Evolutionary conservation across 2,888 invertebrate species (phyloP).

Genomic region (Campopleginae sp.): DNA sequence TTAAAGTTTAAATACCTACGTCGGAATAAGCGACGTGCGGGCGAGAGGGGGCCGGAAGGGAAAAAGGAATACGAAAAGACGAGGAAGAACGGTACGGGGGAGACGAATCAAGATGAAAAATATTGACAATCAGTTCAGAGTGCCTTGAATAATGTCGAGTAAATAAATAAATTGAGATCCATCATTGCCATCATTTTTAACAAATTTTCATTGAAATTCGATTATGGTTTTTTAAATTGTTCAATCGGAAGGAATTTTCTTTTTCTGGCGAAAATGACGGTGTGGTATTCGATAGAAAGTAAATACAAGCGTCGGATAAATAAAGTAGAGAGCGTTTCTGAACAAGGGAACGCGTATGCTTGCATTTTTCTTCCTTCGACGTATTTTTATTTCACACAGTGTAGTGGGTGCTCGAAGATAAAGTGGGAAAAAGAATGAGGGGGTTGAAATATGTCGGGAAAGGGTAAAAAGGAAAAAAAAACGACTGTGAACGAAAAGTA

Average conservation of each 20-base stretch:
- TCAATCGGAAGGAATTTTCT: neutral
- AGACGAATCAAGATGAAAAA: neutral
- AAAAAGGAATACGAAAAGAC: neutral
- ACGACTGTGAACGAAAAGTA: slow-evolving; percentile 7
- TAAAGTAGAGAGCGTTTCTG: neutral
- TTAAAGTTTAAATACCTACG: slow-evolving; percentile 65
- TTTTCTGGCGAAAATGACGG: neutral
- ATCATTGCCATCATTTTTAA: neutral
- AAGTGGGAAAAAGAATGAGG: neutral
- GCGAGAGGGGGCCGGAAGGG: slow-evolving; percentile 26
- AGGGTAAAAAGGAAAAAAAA: slow-evolving; percentile 20
- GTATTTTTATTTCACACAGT: neutral
- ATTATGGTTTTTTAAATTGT: neutral
- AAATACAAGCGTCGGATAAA: neutral
- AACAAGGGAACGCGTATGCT: neutral
- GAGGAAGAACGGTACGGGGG: neutral
- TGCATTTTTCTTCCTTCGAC: neutral
- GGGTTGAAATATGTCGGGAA: slow-evolving; percentile 16
- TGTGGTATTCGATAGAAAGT: neutral
- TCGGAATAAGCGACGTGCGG: slow-evolving; percentile 48
- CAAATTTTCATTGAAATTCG: neutral
- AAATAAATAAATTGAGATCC: neutral
- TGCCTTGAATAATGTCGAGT: neutral
- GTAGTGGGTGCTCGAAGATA: neutral
- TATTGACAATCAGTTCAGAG: neutral